Base-by-base conservation (phyloP, 2,888 invertebrate species). In the Schizaphis graminum region DNA sequence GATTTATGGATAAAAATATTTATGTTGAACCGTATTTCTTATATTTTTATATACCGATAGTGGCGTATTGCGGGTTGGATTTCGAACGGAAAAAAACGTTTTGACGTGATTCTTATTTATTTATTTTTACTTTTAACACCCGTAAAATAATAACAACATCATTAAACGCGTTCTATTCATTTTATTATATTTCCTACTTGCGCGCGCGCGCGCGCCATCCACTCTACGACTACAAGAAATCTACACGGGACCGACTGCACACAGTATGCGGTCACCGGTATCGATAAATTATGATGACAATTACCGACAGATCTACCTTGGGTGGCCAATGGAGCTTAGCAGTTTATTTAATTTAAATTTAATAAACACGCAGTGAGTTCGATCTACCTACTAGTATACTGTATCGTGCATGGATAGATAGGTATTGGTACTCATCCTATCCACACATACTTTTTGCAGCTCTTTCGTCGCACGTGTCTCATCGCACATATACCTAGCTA, bases 251-350 rank as follows among this genome's bases (percentile, higher is more conserved):
- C 89, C 28, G 89, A 77, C 77, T 35, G 16, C 77, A 67, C 88
- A n/a, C 91, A 57, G 91, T 91, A 91, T 86, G 53, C 93, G 89
- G 85, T 85, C 89, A 90, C 90, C 93, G 89, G 35, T 47, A n/a
- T 35, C 89, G 85, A 93, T 89, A 85, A 93, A 85, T 93, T 90
- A 89, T 57, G 89, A 93, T 49, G 93, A 90, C 93, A 90, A 93
- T 93, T 57, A 90, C 93, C 93, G 90, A 90, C 89, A 61, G 93
- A 61, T 85, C 35, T 84, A 24, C 89, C 77, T 49, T 90, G 93
- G 90, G 90, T 90, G 93, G 93, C 49, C 93, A 89, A 87, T 26
- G 41, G 84, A 49, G 77, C 77, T 77, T 28, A 86, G 47, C 47
- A n/a, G 67, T 77, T 44, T 49, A 24, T 77, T 77, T 77, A 77